Percentiles rank a stretch among this genome's conserved stretches.
These are phyloP conservation scores for Cydia fagiglandana DNA, from an alignment of 1,140 invertebrate species.

Conservation along the genomic window DNA sequence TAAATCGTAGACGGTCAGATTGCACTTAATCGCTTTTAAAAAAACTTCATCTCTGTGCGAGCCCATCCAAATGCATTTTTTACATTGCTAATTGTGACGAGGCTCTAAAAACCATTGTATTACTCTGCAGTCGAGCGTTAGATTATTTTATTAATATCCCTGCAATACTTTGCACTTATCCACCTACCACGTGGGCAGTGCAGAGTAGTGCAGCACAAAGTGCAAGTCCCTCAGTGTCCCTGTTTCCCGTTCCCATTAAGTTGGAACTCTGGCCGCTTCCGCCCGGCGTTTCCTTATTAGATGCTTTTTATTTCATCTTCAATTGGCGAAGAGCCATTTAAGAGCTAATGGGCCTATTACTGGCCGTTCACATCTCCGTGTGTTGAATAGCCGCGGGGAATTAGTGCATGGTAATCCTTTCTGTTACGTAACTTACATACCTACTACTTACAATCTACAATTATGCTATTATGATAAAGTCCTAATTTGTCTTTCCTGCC, in stretches of 20 bases:
- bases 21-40: too few species aligned
- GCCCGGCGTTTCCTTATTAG: conserved; percentile 10
- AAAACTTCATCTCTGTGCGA: too few species aligned
- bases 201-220: neutral
- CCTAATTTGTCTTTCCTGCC: neutral
- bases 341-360: neutral
- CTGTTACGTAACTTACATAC: neutral
- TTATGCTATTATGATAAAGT: neutral
- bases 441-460: neutral
- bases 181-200: neutral
- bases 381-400: neutral
- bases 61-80: too few species aligned
- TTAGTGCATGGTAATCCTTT: neutral
- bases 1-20: too few species aligned
- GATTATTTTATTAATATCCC: too few species aligned
- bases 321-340: conserved; percentile 11
- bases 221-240: neutral
- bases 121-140: too few species aligned
- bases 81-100: too few species aligned
- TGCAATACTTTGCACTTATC: neutral
- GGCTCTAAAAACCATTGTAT: too few species aligned
- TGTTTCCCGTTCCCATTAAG: neutral
- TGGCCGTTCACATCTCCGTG: neutral
- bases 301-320: conserved; percentile 10
- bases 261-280: conserved; percentile 7